Percentiles rank a stretch among this genome's conserved stretches.
Conservation (phyloP, 53 echinoderm and acorn worm species). For the Holothuria leucospilota region DNA sequence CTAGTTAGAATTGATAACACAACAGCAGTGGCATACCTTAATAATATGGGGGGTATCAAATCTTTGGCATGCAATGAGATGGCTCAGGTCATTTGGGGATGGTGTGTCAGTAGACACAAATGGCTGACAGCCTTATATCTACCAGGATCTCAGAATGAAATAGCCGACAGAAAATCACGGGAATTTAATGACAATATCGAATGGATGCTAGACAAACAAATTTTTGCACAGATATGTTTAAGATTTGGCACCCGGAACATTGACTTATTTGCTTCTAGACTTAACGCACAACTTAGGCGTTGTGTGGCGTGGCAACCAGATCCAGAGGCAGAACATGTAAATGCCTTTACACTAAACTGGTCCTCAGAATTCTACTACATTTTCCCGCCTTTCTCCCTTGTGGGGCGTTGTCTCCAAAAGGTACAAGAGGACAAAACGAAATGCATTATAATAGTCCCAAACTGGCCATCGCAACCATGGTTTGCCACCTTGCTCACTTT, state of each 20-base stretch:
- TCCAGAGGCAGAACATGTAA: neutral
- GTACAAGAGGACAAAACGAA: neutral
- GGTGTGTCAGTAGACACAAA: conserved; percentile 4
- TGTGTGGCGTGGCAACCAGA: neutral
- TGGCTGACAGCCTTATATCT: neutral
- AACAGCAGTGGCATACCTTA: too few relatives aligned
- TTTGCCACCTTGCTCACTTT: too few relatives aligned
- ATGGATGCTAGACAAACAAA: neutral
- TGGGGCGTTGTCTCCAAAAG: conserved; percentile 11
- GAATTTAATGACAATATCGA: neutral
- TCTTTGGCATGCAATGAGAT: neutral
- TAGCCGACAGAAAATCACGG: neutral
- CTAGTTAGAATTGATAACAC: neutral
- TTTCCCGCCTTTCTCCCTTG: neutral
- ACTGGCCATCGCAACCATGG: conserved; percentile 4
- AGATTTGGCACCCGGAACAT: neutral
- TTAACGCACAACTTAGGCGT: neutral
- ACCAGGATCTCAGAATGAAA: neutral
- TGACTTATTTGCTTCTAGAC: too few relatives aligned
- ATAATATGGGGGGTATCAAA: neutral
- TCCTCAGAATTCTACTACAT: conserved; percentile 4
- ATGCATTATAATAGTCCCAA: neutral
- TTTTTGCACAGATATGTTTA: neutral
- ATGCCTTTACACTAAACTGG: conserved; percentile 4
- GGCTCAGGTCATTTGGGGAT: neutral